Conservation (phyloP, 2,888 invertebrate species). For the Drosophila paranaensis region DNA sequence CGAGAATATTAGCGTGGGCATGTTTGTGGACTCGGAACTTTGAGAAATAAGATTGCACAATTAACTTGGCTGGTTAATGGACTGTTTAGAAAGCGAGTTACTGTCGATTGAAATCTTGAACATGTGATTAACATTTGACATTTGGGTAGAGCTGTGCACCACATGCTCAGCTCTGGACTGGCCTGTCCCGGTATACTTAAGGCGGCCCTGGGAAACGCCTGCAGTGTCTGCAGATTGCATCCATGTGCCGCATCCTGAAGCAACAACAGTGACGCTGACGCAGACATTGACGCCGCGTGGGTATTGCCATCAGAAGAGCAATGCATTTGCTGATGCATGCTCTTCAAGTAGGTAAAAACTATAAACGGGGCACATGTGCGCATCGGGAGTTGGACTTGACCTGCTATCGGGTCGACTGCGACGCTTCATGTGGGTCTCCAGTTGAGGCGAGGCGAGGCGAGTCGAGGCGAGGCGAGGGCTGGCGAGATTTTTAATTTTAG, state of each 20-base stretch:
- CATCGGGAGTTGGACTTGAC: slow-evolving; percentile 43
- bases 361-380: slow-evolving; percentile 41
- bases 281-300: slow-evolving; percentile 64
- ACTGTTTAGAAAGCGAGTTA: neutral
- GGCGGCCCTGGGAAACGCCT: slow-evolving; percentile 72
- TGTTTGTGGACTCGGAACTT: neutral
- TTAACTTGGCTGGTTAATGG: neutral
- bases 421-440: slow-evolving; percentile 73
- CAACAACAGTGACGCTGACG: slow-evolving; percentile 25
- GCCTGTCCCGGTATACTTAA: slow-evolving; percentile 60
- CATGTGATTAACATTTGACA: slow-evolving; percentile 62
- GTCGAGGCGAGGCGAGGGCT: slow-evolving; percentile 6
- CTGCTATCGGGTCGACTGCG: slow-evolving; percentile 47
- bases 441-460: slow-evolving; percentile 1
- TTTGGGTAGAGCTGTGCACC: slow-evolving; percentile 40
- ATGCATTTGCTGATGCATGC: slow-evolving; percentile 28
- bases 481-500: slow-evolving; percentile 64
- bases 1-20: no score
- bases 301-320: slow-evolving; percentile 52
- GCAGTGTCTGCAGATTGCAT: slow-evolving; percentile 79
- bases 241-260: slow-evolving; percentile 82
- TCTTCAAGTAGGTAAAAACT: slow-evolving; percentile 69
- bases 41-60: neutral
- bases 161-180: slow-evolving; percentile 35
- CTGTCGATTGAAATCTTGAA: slow-evolving; percentile 19